Percentiles rank a stretch among this genome's conserved stretches.
phyloP scores from a whole-genome alignment of 2,888 invertebrate genomes.

The Diaprepes abbreviatus region DNA sequence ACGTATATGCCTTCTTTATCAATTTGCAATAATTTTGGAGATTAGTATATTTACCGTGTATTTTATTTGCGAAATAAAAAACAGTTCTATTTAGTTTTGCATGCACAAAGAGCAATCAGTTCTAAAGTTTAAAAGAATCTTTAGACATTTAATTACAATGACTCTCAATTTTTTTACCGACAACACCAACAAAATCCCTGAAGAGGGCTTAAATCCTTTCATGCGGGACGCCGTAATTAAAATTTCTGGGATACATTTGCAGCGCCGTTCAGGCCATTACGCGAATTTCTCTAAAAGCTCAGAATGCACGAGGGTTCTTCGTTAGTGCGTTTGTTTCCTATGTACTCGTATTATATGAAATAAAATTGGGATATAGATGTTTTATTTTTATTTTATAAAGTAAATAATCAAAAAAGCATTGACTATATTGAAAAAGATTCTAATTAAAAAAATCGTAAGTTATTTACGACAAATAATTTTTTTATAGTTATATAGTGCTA shows the following conservation, averaged over 20 bases:
- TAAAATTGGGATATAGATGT: background rate
- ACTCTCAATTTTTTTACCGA: background rate
- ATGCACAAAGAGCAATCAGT: background rate
- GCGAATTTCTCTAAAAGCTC: constrained; percentile 20
- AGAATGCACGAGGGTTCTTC: constrained; percentile 9
- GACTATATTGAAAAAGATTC: too few relatives aligned
- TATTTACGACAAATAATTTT: too few relatives aligned
- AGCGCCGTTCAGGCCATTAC: constrained; percentile 10
- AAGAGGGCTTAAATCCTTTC: constrained; percentile 33
- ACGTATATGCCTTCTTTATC: too few relatives aligned
- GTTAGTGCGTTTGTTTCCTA: constrained; percentile 22
- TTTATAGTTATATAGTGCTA: too few relatives aligned
- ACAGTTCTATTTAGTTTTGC: too few relatives aligned
- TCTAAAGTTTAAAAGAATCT: background rate
- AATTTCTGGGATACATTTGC: constrained; percentile 36
- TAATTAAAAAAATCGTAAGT: too few relatives aligned
- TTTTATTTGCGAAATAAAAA: too few relatives aligned
- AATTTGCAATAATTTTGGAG: too few relatives aligned
- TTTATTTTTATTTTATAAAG: too few relatives aligned
- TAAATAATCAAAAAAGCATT: too few relatives aligned
- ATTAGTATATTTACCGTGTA: too few relatives aligned
- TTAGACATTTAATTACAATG: background rate
- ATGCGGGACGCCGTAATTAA: constrained; percentile 37
- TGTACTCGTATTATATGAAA: background rate
- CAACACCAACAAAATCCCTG: constrained; percentile 2